A percentile compares a stretch with the other conserved stretches of the same genome.
These are phyloP conservation scores for Papilio dardanus DNA, from an alignment of 1,140 invertebrate species.

Conservation along the genomic window DNA sequence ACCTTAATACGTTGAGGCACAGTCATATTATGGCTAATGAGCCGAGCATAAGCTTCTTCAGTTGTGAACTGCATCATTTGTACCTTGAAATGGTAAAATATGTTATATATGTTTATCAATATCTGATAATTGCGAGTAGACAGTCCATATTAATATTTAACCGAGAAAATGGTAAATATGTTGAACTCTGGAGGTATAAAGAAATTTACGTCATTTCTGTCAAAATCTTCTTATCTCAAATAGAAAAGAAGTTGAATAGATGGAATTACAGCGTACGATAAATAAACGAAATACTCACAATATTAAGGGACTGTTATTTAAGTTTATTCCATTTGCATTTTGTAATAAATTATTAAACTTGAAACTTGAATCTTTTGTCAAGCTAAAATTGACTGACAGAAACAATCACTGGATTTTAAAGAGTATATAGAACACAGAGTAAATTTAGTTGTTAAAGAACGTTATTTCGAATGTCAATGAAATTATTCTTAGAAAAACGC, in stretches of 20 bases:
- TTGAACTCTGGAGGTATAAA: constrained; percentile 25
- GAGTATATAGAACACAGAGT: not conserved
- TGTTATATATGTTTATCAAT: not conserved
- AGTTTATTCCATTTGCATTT: constrained; percentile 44
- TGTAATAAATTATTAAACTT: constrained; percentile 29
- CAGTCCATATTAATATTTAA: not conserved
- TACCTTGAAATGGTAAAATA: constrained; percentile 38
- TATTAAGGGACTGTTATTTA: constrained; percentile 29
- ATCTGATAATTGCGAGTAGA: not conserved
- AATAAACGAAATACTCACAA: constrained; percentile 3
- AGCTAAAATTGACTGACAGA: constrained; percentile 30
- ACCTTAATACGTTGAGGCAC: constrained; percentile 79
- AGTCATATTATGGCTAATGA: constrained; percentile 80
- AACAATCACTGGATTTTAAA: not conserved
- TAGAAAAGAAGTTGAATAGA: not conserved
- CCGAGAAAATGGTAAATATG: constrained; percentile 8
- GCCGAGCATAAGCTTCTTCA: constrained; percentile 74
- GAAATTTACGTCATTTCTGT: constrained; percentile 33
- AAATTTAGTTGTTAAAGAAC: not conserved
- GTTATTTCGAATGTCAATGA: not conserved
- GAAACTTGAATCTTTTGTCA: constrained; percentile 26
- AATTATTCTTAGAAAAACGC: not conserved
- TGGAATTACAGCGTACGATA: not conserved
- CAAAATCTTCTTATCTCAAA: constrained; percentile 11
- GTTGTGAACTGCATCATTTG: constrained; percentile 70